Percentiles rank a stretch among this genome's conserved stretches.
These are phyloP conservation scores for Aplysia californica DNA, from an alignment of 1,140 invertebrate genomes.

Conservation along the genomic window DNA sequence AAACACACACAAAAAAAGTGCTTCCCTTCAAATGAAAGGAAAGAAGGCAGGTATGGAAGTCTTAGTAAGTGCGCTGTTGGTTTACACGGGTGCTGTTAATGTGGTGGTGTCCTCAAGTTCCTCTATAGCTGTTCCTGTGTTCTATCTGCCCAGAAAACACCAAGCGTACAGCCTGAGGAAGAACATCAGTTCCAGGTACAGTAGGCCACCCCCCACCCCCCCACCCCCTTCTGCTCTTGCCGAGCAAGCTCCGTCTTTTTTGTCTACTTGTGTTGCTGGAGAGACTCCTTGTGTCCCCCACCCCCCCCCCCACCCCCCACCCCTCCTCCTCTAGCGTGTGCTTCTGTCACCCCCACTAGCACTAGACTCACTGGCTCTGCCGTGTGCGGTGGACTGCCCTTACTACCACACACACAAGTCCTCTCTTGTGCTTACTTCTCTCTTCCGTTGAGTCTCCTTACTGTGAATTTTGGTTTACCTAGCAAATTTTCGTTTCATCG, in stretches of 20 bases:
- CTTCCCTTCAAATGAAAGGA: not conserved
- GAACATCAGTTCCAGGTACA: conserved; percentile 43
- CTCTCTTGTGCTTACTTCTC: too few relatives aligned
- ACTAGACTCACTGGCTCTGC: too few relatives aligned
- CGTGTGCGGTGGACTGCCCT: too few relatives aligned
- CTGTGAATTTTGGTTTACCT: too few relatives aligned
- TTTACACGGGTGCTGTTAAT: not conserved
- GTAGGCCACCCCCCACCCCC: not conserved
- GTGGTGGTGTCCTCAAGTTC: not conserved
- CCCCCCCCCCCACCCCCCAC: too few relatives aligned
- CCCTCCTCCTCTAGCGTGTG: not conserved
- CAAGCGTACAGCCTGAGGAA: conserved; percentile 49
- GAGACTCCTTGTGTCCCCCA: too few relatives aligned
- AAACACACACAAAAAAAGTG: not conserved
- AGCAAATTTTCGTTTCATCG: too few relatives aligned
- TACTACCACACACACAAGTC: too few relatives aligned
- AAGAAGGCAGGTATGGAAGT: not conserved
- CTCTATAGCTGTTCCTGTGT: conserved; percentile 1
- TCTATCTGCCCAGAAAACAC: conserved; percentile 14
- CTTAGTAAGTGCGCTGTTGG: not conserved
- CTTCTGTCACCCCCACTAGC: not conserved
- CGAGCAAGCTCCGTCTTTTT: too few relatives aligned
- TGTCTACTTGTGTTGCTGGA: not conserved
- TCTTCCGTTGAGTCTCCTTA: too few relatives aligned
- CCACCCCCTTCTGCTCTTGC: not conserved